A percentile compares a stretch with the other conserved stretches of the same genome.
phyloP scores from a whole-genome alignment of 2,888 invertebrate genomes.

The Sinodicranocentrus sp. region DNA sequence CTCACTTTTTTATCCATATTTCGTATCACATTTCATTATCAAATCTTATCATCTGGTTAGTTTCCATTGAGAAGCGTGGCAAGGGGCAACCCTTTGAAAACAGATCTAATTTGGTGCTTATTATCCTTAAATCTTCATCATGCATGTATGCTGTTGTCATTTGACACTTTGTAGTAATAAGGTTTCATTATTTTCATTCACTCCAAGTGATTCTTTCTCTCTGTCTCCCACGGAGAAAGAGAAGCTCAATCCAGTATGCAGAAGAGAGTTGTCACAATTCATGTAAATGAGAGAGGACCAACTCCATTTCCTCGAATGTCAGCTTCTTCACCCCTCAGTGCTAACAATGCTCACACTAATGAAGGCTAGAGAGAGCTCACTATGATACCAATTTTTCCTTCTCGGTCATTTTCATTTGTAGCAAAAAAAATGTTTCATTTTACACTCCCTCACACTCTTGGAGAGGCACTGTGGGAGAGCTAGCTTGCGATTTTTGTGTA shows the following conservation, averaged over 20 bases:
- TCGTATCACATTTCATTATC: background rate
- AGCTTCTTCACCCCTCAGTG: background rate
- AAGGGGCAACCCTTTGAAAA: background rate
- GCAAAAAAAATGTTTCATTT: too few species aligned
- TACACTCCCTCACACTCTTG: too few species aligned
- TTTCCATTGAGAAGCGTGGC: background rate
- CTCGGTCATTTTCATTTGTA: too few species aligned
- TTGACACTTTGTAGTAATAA: background rate
- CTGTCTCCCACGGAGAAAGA: too few species aligned
- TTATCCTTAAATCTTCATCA: background rate
- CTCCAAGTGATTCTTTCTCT: too few species aligned
- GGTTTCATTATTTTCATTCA: background rate
- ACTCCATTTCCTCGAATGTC: conserved; percentile 24
- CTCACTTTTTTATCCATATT: background rate
- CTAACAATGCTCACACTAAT: background rate
- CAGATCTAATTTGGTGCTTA: background rate
- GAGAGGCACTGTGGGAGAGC: too few species aligned
- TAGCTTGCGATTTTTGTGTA: too few species aligned
- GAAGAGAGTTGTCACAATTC: conserved; percentile 21
- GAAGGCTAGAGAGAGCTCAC: too few species aligned
- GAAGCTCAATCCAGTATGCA: too few species aligned
- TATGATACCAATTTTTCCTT: too few species aligned
- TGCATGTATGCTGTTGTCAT: background rate
- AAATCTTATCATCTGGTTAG: background rate
- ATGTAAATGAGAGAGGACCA: background rate